Evolutionary conservation across 2,797 vertebrate species (phyloP).

Genomic region (Caiman crocodilus): DNA sequence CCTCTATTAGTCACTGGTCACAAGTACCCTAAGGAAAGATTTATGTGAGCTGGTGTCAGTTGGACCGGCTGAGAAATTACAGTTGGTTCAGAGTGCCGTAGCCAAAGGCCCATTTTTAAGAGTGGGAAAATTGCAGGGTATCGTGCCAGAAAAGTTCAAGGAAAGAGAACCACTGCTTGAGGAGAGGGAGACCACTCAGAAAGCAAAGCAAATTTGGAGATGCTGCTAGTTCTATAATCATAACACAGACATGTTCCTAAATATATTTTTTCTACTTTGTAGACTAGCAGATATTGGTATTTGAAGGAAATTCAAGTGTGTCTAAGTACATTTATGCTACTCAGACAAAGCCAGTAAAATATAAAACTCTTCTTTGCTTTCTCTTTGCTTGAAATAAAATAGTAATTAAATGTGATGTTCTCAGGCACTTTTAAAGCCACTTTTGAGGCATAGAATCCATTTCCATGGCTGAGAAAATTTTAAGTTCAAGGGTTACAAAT

Average conservation of each 20-base stretch:
- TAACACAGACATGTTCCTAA: not conserved
- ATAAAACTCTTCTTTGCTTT: constrained; percentile 34
- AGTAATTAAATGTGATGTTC: constrained; percentile 44
- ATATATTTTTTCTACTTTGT: constrained; percentile 22
- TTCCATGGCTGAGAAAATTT: constrained; percentile 53
- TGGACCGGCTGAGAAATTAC: not conserved
- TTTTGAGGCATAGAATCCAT: constrained; percentile 47
- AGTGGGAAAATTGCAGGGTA: not conserved
- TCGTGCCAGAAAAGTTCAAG: not conserved
- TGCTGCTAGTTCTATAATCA: not conserved
- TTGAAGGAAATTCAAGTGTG: constrained; percentile 18
- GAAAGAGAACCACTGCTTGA: not conserved
- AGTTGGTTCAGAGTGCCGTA: not conserved
- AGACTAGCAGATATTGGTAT: not conserved
- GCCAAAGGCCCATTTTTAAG: not conserved
- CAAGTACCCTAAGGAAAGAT: not conserved
- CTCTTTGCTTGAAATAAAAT: constrained; percentile 30
- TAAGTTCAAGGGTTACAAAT: constrained; percentile 12
- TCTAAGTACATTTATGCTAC: not conserved
- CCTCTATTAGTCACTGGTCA: not conserved
- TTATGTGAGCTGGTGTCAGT: not conserved
- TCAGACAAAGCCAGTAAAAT: not conserved
- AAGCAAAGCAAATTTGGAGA: not conserved
- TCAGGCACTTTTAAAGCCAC: constrained; percentile 23
- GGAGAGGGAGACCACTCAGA: not conserved